Base-by-base conservation (phyloP, 1,140 invertebrate species). In the Calliopsis andreniformis region DNA sequence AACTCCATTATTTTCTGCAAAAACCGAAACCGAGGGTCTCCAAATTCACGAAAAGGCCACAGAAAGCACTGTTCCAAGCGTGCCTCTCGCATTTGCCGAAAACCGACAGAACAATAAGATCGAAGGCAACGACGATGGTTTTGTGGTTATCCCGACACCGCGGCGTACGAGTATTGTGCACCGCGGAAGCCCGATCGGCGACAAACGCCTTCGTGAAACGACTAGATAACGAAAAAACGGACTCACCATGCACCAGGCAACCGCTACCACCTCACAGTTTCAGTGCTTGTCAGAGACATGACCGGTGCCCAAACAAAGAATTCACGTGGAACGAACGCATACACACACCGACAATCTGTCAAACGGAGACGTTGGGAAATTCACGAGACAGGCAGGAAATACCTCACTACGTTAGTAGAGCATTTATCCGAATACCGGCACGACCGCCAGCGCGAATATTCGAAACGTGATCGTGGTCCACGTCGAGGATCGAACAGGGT, bases 311-410 rank as follows among this genome's bases (percentile, higher is more conserved):
- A 86, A 84, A 84, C 79, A 86, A 87, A 86, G 86, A 85, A 81
- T 87, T 87, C 86, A 87, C 86, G 86, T 87, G 86, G 82, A 85
- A 79, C 67, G 62, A 62, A 76, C 80, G 85, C 78, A 78, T 84
- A 79, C 79, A 80, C 80, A 80, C 79, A 80, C 75, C 66, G 81
- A 83, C 79, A 84, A 87, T 87, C 86, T 87, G 86, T 87, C 86
- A 87, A 87, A 84, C 84, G 79, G 62, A 81, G 81, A 84, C 69
- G 81, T 84, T 71, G 35, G 83, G 83, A 84, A 80, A 83, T 81
- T 85, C 80, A 76, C 62, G 78, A 83, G 80, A 86, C 79, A 82
- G 35, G 66, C 81, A 85, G 86, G 85, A 87, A 86, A 79, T 85
- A 79, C 68, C 79, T 49, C 61, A 85, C 86, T 49, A 76, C 78